A percentile compares a stretch with the other conserved stretches of the same genome.
These are phyloP conservation scores for Acipenser ruthenus DNA, from an alignment of 2,797 vertebrate genomes.

Conservation along the genomic window DNA sequence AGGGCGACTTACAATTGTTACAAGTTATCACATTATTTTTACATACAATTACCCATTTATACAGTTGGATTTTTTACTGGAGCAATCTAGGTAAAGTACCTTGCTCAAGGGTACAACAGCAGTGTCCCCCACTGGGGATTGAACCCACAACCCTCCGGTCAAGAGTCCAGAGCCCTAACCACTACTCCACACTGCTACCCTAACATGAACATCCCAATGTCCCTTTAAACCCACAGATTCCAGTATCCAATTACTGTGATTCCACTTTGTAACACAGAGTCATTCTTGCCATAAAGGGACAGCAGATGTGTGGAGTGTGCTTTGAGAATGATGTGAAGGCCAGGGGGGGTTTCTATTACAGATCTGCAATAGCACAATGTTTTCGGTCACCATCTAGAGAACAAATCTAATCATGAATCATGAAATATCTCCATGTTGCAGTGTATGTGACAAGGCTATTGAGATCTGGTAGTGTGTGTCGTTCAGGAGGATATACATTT, in stretches of 20 bases:
- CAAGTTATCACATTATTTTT: no score
- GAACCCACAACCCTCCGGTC: no score
- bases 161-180: no score
- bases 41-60: no score
- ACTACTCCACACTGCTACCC: no score
- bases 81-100: no score
- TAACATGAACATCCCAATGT: no score
- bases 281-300: not conserved
- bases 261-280: constrained; percentile 1
- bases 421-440: constrained; percentile 1
- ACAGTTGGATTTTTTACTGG: no score
- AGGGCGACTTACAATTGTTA: no score
- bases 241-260: not conserved
- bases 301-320: not conserved
- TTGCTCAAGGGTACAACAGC: no score
- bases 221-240: not conserved
- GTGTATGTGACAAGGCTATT: not conserved
- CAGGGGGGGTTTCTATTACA: not conserved
- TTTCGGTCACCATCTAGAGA: not conserved
- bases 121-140: no score
- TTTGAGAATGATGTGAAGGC: not conserved
- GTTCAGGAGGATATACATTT: no score
- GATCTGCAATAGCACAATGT: not conserved
- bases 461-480: not conserved
- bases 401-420: not conserved